Evolutionary conservation across 2,888 invertebrate genomes (phyloP).

Genomic region (Caenorhabditis sp.): DNA sequence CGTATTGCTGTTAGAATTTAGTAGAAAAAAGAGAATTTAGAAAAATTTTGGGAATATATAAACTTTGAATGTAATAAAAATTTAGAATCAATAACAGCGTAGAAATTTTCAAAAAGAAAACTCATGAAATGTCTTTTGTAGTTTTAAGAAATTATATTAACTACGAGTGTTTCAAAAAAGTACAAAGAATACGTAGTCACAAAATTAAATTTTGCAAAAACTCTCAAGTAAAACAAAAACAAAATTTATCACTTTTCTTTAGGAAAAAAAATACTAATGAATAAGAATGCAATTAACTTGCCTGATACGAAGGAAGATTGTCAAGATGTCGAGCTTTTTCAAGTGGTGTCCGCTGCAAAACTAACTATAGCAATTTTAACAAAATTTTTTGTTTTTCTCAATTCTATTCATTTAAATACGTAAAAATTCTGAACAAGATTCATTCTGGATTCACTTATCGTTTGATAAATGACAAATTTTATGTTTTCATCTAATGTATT

Average conservation of each 20-base stretch:
- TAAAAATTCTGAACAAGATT: neutral
- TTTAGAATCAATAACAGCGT: too few species aligned
- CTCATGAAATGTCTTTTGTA: slow-evolving; percentile 36
- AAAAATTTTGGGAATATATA: too few species aligned
- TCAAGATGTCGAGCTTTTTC: slow-evolving; percentile 83
- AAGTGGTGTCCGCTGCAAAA: slow-evolving; percentile 82
- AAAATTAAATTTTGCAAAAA: too few species aligned
- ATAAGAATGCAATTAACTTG: slow-evolving; percentile 54
- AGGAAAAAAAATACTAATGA: too few species aligned
- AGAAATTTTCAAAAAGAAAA: slow-evolving; percentile 29
- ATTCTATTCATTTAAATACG: neutral
- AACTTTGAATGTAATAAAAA: too few species aligned
- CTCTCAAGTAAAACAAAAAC: too few species aligned
- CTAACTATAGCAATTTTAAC: neutral
- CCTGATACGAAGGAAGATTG: slow-evolving; percentile 83
- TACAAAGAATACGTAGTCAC: slow-evolving; percentile 40
- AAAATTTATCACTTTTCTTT: too few species aligned
- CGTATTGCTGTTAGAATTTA: too few species aligned
- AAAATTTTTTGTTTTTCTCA: neutral
- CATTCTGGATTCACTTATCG: too few species aligned
- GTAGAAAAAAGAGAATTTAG: too few species aligned
- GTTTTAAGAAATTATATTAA: slow-evolving; percentile 54
- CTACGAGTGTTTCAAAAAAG: slow-evolving; percentile 45
- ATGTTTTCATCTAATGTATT: slow-evolving; percentile 13
- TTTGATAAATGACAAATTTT: neutral